Base-by-base conservation (phyloP, 2,113 vertebrate genomes). In the Ptilorrhoa leucosticta region DNA sequence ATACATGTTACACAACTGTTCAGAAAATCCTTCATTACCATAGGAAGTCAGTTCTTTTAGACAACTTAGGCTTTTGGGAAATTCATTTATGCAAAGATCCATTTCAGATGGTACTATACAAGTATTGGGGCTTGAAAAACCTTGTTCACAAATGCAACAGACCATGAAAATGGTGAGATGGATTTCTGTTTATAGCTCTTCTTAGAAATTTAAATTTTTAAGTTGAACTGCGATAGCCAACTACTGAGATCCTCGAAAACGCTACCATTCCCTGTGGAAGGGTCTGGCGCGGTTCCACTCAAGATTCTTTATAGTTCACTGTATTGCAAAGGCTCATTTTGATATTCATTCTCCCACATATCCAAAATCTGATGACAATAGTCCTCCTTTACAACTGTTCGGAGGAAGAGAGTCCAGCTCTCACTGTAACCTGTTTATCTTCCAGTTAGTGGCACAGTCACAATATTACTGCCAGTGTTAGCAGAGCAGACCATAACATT, bases 81-180 rank as follows among this genome's bases (percentile, higher is more conserved):
- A 80, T 77, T 83, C 9, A 64, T 79, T 86, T 88, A 68, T 76
- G 48, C 48, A 68, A 87, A 84, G 48, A 68, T 51, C 28, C 35
- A 56, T 87, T 82, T 92, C 61, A 82, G 70, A 77, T 82, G 40
- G 84, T 71, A 81, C 40, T 51, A 37, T 75, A 82, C 48, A 87
- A 56, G 26, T 84, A n/a, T 2, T 60, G 10, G 53, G 54, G 73
- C 57, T 93, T 61, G 61, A 65, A 87, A 96, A 89, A 83, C 18
- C 65, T 75, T 85, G 23, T 69, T 87, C 3, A 10, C 44, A 93
- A 87, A 79, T 33, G 57, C 48, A 87, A n/a, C 27, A 71, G 70
- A 76, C 63, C 27, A 17, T 80, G 53, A 69, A 85, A 93, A 83
- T 22, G 24, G 11, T 54, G 51, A 79, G 18, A 40, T 92, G 42